Conservation (phyloP, 2,888 invertebrate species). For the Salticus scenicus region DNA sequence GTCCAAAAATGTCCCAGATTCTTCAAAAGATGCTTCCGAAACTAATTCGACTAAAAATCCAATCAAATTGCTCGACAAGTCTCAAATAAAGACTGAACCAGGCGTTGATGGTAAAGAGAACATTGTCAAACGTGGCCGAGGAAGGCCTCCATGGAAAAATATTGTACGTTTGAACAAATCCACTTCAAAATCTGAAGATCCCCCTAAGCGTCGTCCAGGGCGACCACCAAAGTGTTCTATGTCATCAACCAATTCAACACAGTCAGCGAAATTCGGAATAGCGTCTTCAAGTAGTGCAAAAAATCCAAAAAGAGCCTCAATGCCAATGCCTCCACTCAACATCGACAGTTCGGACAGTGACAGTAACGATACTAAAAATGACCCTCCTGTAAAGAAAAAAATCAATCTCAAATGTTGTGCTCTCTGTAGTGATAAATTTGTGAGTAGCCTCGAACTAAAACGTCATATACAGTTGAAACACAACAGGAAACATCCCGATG, state of each 20-base stretch:
- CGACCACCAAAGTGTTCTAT: neutral
- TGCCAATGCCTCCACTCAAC: neutral
- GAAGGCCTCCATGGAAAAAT: neutral
- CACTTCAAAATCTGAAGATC: neutral
- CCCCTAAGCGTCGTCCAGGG: neutral
- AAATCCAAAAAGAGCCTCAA: neutral
- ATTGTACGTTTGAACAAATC: neutral
- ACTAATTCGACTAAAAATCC: neutral
- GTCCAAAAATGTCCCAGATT: neutral
- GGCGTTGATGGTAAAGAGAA: no score
- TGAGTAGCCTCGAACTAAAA: conserved; percentile 2
- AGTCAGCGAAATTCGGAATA: neutral
- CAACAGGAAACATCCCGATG: neutral
- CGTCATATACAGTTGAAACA: conserved; percentile 42
- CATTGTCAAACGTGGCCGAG: neutral
- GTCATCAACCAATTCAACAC: neutral
- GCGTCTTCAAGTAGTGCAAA: neutral
- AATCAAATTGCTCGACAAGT: neutral
- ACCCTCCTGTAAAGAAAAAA: neutral
- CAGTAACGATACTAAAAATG: neutral
- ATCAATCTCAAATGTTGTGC: conserved; percentile 2
- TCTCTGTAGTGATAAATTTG: conserved; percentile 42
- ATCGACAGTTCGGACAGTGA: conserved; percentile 11
- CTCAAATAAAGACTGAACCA: neutral
- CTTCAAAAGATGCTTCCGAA: neutral